Evolutionary conservation across 37 sponge, comb jelly and placozoan genomes (phyloP).

Genomic region (Diacarnus erythraeanus): DNA sequence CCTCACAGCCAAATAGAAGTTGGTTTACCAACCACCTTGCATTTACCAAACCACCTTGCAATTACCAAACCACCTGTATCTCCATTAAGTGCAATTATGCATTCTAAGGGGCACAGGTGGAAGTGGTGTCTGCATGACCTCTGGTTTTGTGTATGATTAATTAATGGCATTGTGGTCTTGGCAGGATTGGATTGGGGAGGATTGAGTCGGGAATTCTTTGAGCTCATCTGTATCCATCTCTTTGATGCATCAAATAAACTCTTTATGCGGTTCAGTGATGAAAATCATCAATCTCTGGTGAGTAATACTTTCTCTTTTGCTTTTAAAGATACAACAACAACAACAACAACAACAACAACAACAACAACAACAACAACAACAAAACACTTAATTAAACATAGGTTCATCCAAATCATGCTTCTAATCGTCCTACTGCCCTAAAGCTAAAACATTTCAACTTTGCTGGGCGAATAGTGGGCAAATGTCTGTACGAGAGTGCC

Average conservation of each 20-base stretch:
- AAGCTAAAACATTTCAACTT: constrained; percentile 72
- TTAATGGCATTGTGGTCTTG: too few relatives aligned
- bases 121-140: too few relatives aligned
- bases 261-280: constrained; percentile 65
- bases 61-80: too few relatives aligned
- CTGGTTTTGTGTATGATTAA: too few relatives aligned
- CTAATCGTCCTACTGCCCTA: constrained; percentile 18
- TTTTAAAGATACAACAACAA: neutral
- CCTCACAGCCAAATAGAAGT: too few relatives aligned
- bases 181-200: constrained; percentile 89
- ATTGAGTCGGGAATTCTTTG: constrained; percentile 82
- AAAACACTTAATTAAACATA: neutral
- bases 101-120: too few relatives aligned
- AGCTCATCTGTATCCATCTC: constrained; percentile 51
- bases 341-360: neutral
- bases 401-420: constrained; percentile 23
- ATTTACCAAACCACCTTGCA: too few relatives aligned
- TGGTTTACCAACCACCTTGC: too few relatives aligned
- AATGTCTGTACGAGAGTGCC: constrained; percentile 89
- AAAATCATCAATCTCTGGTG: constrained; percentile 61
- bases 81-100: too few relatives aligned
- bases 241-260: constrained; percentile 66
- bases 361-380: neutral
- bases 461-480: constrained; percentile 88
- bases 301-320: constrained; percentile 2